Percentiles rank a stretch among this genome's conserved stretches.
Evolutionary conservation across 1,140 invertebrate genomes (phyloP).

Genomic region (Diorhabda carinulata): DNA sequence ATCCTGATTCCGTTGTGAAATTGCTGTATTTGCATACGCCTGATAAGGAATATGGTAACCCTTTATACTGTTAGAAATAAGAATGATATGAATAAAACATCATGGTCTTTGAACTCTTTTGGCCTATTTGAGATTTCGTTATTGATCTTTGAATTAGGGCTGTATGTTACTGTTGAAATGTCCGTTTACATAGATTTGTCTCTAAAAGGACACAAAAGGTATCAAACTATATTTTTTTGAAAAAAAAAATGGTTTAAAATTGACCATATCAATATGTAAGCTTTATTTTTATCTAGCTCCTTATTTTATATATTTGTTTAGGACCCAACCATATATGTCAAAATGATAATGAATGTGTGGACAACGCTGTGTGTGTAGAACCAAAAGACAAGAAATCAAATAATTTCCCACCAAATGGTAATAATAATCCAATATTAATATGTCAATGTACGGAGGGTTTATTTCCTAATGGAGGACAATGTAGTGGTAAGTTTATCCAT

Average conservation of each 20-base stretch:
- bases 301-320: conserved; percentile 11
- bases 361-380: conserved; percentile 30
- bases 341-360: conserved; percentile 35
- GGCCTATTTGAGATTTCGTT: not conserved
- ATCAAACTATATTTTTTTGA: too few species aligned
- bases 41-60: not conserved
- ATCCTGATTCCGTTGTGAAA: not conserved
- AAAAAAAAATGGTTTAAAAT: too few species aligned
- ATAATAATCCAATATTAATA: conserved; percentile 11
- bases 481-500: conserved; percentile 16
- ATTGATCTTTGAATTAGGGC: not conserved
- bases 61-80: not conserved
- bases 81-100: not conserved
- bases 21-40: not conserved
- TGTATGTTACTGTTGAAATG: too few species aligned
- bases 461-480: conserved; percentile 8
- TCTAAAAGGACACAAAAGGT: too few species aligned
- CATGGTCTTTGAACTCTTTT: not conserved
- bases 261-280: too few species aligned
- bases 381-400: conserved; percentile 6
- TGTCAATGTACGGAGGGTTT: conserved; percentile 17
- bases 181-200: too few species aligned
- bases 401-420: conserved; percentile 1
- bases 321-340: conserved; percentile 36
- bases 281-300: too few species aligned